phyloP scores from a whole-genome alignment of 2,113 vertebrate species.

The Ondatra zibethicus region DNA sequence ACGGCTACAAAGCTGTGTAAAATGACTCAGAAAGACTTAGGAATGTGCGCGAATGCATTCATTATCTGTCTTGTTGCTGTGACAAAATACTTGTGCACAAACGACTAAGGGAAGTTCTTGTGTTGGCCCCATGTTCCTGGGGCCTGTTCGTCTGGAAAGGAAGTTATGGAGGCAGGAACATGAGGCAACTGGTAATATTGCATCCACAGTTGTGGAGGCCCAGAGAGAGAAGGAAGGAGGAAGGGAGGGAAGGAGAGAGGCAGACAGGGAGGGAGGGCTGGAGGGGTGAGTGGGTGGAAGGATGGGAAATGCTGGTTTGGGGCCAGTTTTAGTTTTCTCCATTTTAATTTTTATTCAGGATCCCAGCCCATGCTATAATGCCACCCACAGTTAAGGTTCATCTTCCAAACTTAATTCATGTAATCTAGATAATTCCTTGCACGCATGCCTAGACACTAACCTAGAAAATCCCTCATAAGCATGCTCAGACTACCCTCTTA shows the following conservation, averaged over 20 bases:
- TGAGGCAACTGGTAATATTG: not conserved
- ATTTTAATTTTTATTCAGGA: not conserved
- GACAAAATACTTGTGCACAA: not conserved
- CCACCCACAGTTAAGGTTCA: not conserved
- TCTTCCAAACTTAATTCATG: not conserved
- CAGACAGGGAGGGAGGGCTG: not conserved
- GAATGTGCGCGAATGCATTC: not conserved
- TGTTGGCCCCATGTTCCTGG: too few species aligned
- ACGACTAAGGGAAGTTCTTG: too few species aligned
- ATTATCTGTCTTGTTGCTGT: not conserved
- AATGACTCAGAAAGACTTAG: constrained; percentile 41
- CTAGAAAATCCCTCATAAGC: not conserved
- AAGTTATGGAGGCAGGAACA: not conserved
- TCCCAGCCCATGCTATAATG: not conserved
- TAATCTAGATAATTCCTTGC: not conserved
- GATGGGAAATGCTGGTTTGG: not conserved
- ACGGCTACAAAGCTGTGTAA: constrained; percentile 35
- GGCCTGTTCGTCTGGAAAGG: too few species aligned
- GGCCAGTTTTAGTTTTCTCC: not conserved
- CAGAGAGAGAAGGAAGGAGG: not conserved
- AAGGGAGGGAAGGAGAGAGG: fast-evolving
- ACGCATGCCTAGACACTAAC: not conserved
- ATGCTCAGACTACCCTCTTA: not conserved
- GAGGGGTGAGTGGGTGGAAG: fast-evolving
- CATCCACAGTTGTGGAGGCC: not conserved